phyloP scores from a whole-genome alignment of 1,140 invertebrate species.

The Zaprionus camerounensis region DNA sequence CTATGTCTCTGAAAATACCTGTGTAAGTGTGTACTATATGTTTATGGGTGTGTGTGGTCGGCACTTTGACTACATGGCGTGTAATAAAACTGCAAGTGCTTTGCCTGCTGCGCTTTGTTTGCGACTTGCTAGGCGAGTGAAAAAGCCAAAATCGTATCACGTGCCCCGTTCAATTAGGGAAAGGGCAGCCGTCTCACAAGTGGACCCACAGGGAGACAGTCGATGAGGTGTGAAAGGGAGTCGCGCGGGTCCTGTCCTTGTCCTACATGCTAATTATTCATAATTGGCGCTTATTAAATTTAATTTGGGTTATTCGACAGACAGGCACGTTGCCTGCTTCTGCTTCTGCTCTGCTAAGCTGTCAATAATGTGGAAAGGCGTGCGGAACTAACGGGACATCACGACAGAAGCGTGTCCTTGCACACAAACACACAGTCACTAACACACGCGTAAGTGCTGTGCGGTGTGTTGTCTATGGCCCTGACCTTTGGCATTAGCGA shows the following conservation, averaged over 20 bases:
- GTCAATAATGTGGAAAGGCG: slow-evolving; percentile 50
- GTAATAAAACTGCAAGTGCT: slow-evolving; percentile 78
- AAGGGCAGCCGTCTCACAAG: slow-evolving; percentile 12
- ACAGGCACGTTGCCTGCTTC: slow-evolving; percentile 13
- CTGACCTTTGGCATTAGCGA: slow-evolving; percentile 75
- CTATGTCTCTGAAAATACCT: slow-evolving; percentile 7
- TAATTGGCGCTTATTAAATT: slow-evolving; percentile 75
- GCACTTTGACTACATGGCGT: slow-evolving; percentile 74
- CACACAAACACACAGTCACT: slow-evolving; percentile 19
- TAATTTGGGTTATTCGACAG: slow-evolving; percentile 43
- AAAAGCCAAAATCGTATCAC: slow-evolving; percentile 27
- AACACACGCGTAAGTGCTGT: slow-evolving; percentile 11
- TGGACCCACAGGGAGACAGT: not conserved
- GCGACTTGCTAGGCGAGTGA: slow-evolving; percentile 10
- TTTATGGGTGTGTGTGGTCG: slow-evolving; percentile 21
- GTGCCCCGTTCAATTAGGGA: slow-evolving; percentile 43
- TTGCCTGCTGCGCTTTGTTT: slow-evolving; percentile 60
- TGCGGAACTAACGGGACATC: slow-evolving; percentile 20
- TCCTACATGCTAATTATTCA: slow-evolving; percentile 40
- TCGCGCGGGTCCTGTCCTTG: not conserved
- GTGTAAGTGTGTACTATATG: not conserved
- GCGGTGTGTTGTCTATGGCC: slow-evolving; percentile 39
- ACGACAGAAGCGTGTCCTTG: slow-evolving; percentile 56
- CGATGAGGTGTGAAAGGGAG: not conserved
- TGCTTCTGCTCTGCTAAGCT: slow-evolving; percentile 44